These are phyloP conservation scores for Stenolophus ochropezus DNA, from an alignment of 2,888 invertebrate genomes.

Conservation along the genomic window DNA sequence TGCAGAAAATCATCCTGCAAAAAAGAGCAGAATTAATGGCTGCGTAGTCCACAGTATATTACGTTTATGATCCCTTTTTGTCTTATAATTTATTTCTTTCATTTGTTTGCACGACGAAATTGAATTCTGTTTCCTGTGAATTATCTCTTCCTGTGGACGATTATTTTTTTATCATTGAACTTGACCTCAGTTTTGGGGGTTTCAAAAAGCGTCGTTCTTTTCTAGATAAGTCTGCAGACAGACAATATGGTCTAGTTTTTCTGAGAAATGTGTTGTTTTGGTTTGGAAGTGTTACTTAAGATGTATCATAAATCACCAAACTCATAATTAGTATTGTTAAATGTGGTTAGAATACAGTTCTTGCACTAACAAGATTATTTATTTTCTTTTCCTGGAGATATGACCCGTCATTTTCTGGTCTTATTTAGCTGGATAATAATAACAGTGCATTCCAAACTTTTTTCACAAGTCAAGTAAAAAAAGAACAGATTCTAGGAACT, in stretches of 20 bases:
- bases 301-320: neutral
- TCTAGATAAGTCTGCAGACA: slow-evolving; percentile 1
- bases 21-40: neutral
- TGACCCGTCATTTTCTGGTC: neutral
- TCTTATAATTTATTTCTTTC: neutral
- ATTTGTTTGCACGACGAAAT: neutral
- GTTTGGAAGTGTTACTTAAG: neutral
- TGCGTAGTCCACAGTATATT: neutral
- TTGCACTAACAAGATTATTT: neutral
- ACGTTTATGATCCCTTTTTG: neutral
- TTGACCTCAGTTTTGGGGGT: slow-evolving; percentile 11
- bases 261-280: neutral
- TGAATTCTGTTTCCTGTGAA: neutral
- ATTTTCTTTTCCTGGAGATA: neutral
- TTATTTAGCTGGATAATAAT: neutral
- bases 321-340: neutral
- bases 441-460: neutral
- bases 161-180: slow-evolving; percentile 7
- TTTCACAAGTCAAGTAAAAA: no score
- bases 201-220: neutral
- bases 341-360: neutral
- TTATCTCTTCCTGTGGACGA: slow-evolving; percentile 7
- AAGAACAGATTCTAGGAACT: no score
- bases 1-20: no score
- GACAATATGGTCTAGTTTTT: neutral